A percentile compares a stretch with the other conserved stretches of the same genome.
Evolutionary conservation across 2,113 vertebrate genomes (phyloP).

Genomic region (Seriola quinqueradiata): DNA sequence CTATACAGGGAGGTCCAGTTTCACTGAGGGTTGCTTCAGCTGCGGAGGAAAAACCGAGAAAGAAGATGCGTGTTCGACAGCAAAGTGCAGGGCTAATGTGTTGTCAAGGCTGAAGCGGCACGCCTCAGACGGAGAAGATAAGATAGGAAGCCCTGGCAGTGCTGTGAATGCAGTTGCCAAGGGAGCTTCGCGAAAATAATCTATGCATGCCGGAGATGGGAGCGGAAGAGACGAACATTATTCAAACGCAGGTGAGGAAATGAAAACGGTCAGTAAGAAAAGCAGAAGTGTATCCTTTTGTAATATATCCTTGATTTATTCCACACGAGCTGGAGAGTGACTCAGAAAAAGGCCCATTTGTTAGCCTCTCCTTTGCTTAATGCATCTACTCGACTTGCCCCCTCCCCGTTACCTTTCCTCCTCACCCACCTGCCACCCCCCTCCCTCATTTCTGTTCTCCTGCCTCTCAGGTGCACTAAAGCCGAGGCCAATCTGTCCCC

Average conservation of each 20-base stretch:
- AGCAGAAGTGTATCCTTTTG: constrained; percentile 43
- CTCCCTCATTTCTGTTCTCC: constrained; percentile 30
- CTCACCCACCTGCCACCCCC: constrained; percentile 2
- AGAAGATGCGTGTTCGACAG: constrained; percentile 16
- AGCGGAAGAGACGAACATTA: constrained; percentile 55
- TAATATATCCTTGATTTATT: constrained; percentile 57
- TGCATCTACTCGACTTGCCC: constrained; percentile 14
- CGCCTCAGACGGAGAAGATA: constrained; percentile 52
- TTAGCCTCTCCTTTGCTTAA: constrained; percentile 37
- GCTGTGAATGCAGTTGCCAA: constrained; percentile 39
- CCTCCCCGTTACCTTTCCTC: neutral
- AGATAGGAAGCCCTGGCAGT: constrained; percentile 35
- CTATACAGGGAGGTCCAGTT: constrained; percentile 11
- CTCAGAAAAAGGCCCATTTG: constrained; percentile 36
- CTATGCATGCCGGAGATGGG: constrained; percentile 47
- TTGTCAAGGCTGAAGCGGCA: constrained; percentile 45
- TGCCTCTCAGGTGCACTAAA: constrained; percentile 50
- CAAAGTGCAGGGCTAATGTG: constrained; percentile 58
- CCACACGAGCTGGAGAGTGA: neutral
- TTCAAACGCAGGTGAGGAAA: constrained; percentile 70
- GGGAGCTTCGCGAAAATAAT: constrained; percentile 50
- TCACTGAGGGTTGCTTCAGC: neutral
- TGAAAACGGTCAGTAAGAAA: constrained; percentile 63
- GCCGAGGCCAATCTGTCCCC: constrained; percentile 62
- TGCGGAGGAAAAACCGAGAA: neutral